phyloP scores from a whole-genome alignment of 1,140 invertebrate species.

The Solenopsis invicta region DNA sequence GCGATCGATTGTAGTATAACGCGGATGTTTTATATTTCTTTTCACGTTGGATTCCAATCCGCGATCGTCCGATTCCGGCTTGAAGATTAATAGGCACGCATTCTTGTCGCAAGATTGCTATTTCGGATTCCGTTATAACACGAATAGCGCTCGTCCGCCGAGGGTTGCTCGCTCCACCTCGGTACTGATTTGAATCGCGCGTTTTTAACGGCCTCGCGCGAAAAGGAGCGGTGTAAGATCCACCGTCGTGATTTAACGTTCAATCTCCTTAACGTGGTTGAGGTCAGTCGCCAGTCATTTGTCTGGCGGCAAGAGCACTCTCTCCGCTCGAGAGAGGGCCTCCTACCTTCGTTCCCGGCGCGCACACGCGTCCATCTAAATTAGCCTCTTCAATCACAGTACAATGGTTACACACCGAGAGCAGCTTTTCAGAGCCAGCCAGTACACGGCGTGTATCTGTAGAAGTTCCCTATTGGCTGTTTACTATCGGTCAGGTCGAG shows the following conservation, averaged over 20 bases:
- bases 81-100: constrained; percentile 11
- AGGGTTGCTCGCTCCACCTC: neutral
- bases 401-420: constrained; percentile 74
- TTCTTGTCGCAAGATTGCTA: constrained; percentile 10
- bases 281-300: constrained; percentile 74
- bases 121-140: constrained; percentile 14
- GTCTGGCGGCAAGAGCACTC: constrained; percentile 67
- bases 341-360: constrained; percentile 50
- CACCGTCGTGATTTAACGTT: constrained; percentile 67
- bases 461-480: constrained; percentile 74
- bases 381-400: constrained; percentile 76
- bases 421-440: constrained; percentile 70
- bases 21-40: constrained; percentile 3
- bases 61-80: neutral
- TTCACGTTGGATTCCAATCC: constrained; percentile 14
- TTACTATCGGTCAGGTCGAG: constrained; percentile 60
- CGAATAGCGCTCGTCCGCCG: neutral
- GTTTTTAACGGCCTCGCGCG: constrained; percentile 52
- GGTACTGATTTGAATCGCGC: constrained; percentile 60
- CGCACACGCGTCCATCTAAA: constrained; percentile 73
- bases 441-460: constrained; percentile 47
- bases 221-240: constrained; percentile 45
- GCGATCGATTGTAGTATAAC: constrained; percentile 17
- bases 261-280: constrained; percentile 67
- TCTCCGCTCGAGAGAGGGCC: constrained; percentile 57